Conservation (phyloP, 2,113 vertebrate species). For the Planiliza haematocheilus region DNA sequence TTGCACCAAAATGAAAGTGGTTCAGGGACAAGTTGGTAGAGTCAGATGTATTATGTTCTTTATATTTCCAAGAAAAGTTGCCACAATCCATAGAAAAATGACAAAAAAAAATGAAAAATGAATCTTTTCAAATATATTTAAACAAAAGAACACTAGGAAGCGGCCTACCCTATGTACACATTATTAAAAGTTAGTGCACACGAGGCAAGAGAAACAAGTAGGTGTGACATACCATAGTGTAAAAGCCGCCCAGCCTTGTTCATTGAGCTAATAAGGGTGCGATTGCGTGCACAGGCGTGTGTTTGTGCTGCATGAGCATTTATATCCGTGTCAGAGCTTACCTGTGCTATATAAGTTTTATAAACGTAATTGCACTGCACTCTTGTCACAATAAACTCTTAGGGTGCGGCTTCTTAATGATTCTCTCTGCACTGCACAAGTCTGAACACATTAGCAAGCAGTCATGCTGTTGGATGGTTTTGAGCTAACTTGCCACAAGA, state of each 20-base stretch:
- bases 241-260: conserved; percentile 12
- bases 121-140: not conserved
- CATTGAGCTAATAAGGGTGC: conserved; percentile 8
- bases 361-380: not conserved
- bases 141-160: not conserved
- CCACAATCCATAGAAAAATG: too few relatives aligned
- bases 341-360: not conserved
- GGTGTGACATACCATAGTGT: not conserved
- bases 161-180: too few relatives aligned
- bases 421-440: not conserved
- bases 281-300: not conserved
- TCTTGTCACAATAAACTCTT: not conserved
- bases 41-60: too few relatives aligned
- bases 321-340: not conserved
- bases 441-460: not conserved
- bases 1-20: too few relatives aligned
- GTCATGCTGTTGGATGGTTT: not conserved
- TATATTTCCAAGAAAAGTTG: too few relatives aligned
- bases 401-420: conserved; percentile 4
- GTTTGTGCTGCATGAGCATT: not conserved
- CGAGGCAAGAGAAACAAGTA: conserved; percentile 2
- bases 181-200: not conserved
- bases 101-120: too few relatives aligned
- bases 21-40: too few relatives aligned
- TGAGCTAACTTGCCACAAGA: not conserved